These are phyloP conservation scores for Lasiommata megera DNA, from an alignment of 2,888 invertebrate species.

Conservation along the genomic window DNA sequence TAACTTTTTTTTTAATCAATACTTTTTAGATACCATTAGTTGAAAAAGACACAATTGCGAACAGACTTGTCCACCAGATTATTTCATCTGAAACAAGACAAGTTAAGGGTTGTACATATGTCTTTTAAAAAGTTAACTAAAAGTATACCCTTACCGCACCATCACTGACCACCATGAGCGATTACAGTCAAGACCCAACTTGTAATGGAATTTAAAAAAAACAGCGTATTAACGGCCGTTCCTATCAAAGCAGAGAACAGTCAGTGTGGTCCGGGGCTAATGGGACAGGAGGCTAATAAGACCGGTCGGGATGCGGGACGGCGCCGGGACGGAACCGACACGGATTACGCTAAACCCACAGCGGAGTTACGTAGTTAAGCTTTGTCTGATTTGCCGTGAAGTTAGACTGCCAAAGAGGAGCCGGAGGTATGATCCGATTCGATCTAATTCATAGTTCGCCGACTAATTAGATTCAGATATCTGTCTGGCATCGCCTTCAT, in stretches of 20 bases:
- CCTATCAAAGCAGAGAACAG: no score
- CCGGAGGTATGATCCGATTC: constrained; percentile 26
- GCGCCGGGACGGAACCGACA: constrained; percentile 20
- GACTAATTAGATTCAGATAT: constrained; percentile 21
- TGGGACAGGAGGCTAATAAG: constrained; percentile 24
- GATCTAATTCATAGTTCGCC: constrained; percentile 25
- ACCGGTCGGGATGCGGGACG: constrained; percentile 18
- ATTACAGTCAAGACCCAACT: no score
- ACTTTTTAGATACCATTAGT: no score
- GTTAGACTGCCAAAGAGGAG: constrained; percentile 27
- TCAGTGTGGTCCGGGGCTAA: constrained; percentile 1
- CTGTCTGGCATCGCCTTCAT: not conserved
- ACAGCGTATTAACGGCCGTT: no score
- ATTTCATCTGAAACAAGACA: no score
- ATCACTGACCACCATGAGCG: no score
- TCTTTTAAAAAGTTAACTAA: no score
- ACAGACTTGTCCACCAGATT: no score
- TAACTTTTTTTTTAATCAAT: no score
- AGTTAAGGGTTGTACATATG: no score
- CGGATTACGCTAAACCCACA: constrained; percentile 31
- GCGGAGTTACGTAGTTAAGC: constrained; percentile 33
- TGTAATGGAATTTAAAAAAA: not conserved
- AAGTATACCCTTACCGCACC: no score
- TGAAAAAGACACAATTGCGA: no score
- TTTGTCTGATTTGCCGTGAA: constrained; percentile 28